Conservation (phyloP, 2,113 vertebrate species). For the Microcebus tavaratra region DNA sequence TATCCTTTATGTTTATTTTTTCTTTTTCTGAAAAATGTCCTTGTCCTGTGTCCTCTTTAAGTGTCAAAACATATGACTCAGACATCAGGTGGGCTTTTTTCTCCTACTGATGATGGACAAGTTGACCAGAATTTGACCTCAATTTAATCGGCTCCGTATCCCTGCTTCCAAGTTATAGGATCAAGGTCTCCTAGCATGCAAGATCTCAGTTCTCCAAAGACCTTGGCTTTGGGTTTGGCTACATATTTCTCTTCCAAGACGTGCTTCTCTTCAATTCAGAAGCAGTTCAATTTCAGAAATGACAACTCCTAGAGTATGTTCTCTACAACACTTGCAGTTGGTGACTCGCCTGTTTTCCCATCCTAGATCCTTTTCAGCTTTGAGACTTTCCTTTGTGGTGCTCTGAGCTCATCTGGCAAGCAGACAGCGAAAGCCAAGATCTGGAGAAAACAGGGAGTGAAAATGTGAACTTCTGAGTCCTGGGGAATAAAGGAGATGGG, state of each 20-base stretch:
- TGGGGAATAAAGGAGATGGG: background rate
- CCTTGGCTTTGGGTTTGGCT: background rate
- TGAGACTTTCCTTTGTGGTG: background rate
- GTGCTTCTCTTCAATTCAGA: background rate
- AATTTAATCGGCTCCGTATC: background rate
- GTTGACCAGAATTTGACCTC: background rate
- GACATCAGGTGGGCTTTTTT: background rate
- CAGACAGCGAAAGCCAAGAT: background rate
- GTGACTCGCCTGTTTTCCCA: background rate
- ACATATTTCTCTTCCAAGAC: background rate
- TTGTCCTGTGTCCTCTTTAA: background rate
- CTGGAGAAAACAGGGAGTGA: background rate
- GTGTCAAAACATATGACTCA: background rate
- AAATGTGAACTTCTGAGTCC: background rate
- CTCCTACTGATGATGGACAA: background rate
- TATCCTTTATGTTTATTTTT: no score
- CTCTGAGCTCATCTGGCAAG: background rate
- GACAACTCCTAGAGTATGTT: no score
- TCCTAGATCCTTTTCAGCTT: background rate
- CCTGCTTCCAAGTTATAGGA: background rate
- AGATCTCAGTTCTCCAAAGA: background rate
- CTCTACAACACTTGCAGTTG: no score
- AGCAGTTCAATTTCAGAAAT: background rate
- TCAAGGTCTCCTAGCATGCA: background rate
- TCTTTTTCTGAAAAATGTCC: no score